Evolutionary conservation across 2,888 invertebrate genomes (phyloP).

Genomic region (Calliscelio sp.): DNA sequence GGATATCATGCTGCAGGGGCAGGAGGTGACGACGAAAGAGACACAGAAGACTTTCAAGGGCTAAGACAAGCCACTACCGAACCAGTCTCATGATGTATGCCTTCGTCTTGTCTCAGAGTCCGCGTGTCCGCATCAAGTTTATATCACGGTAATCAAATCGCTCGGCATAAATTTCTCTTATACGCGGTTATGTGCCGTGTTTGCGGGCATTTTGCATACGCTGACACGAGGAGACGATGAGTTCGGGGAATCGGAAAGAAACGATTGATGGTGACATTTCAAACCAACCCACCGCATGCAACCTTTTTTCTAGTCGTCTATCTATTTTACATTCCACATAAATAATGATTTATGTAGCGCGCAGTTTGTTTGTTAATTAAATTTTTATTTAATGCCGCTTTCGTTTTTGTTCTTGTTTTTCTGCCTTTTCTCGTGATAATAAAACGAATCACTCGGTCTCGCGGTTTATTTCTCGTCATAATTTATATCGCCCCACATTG

Average conservation of each 20-base stretch:
- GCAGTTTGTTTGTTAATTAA: conserved; percentile 47
- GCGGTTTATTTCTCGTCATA: conserved; percentile 62
- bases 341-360: conserved; percentile 50
- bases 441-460: no score
- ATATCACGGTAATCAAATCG: conserved; percentile 86
- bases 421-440: no score
- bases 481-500: conserved; percentile 69
- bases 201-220: conserved; percentile 72
- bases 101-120: conserved; percentile 84
- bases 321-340: conserved; percentile 59
- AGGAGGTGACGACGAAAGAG: conserved; percentile 73
- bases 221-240: conserved; percentile 70
- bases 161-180: conserved; percentile 83
- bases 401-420: no score
- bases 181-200: conserved; percentile 81
- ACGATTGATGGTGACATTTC: conserved; percentile 73
- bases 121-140: conserved; percentile 84
- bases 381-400: no score
- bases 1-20: conserved; percentile 73
- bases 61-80: conserved; percentile 78
- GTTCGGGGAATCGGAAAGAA: conserved; percentile 73
- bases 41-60: conserved; percentile 68
- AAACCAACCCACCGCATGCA: conserved; percentile 64
- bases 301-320: conserved; percentile 56
- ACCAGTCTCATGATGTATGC: conserved; percentile 84